Percentiles rank a stretch among this genome's conserved stretches.
phyloP scores from a whole-genome alignment of 2,797 vertebrate genomes.

The Rhinatrema bivittatum region DNA sequence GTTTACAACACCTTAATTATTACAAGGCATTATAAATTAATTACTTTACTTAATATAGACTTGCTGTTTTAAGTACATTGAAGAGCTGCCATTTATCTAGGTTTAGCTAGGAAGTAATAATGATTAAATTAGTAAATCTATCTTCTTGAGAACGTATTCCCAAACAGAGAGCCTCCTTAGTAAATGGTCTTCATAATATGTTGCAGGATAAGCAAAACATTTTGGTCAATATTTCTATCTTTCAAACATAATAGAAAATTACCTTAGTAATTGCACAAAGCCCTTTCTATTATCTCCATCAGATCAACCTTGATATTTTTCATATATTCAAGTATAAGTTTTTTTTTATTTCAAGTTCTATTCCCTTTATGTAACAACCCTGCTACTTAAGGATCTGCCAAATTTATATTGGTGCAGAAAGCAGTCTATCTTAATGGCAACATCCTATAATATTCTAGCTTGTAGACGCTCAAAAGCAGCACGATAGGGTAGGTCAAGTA shows the following conservation, averaged over 20 bases:
- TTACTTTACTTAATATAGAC: constrained; percentile 60
- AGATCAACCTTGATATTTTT: constrained; percentile 38
- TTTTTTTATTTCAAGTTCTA: constrained; percentile 50
- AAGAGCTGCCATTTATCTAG: constrained; percentile 61
- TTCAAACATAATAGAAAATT: constrained; percentile 34
- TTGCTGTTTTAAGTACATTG: constrained; percentile 60
- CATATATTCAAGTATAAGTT: constrained; percentile 54
- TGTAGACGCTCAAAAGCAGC: constrained; percentile 22
- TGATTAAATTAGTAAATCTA: constrained; percentile 33
- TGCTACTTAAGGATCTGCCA: constrained; percentile 23
- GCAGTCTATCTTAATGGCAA: constrained; percentile 18
- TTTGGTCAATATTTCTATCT: constrained; percentile 35
- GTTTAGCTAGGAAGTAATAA: constrained; percentile 57
- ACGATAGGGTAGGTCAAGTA: too few species aligned
- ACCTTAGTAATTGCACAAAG: constrained; percentile 62
- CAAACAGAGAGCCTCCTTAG: constrained; percentile 41
- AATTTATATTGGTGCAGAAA: constrained; percentile 39
- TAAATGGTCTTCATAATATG: constrained; percentile 36
- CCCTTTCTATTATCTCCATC: constrained; percentile 46
- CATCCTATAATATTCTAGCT: constrained; percentile 32
- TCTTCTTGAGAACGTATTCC: constrained; percentile 28
- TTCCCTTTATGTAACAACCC: constrained; percentile 33
- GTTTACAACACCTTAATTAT: constrained; percentile 65
- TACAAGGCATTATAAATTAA: constrained; percentile 72
- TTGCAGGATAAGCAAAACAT: constrained; percentile 40